A percentile compares a stretch with the other conserved stretches of the same genome.
Evolutionary conservation across 2,888 invertebrate genomes (phyloP).

Genomic region (Sarcophaga carnaria): DNA sequence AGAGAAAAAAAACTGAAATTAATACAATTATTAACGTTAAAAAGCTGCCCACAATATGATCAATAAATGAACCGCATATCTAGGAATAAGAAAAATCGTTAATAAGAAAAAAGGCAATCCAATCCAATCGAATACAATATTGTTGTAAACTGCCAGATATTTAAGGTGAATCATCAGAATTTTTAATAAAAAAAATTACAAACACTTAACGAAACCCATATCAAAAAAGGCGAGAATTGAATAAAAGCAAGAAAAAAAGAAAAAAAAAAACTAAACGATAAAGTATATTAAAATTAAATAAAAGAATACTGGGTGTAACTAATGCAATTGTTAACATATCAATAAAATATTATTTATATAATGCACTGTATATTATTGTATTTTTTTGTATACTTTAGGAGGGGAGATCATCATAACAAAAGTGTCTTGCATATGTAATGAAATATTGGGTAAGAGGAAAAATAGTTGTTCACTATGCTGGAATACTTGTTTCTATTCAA

Average conservation of each 20-base stretch:
- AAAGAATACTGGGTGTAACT: conserved; percentile 65
- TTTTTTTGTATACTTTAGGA: conserved; percentile 17
- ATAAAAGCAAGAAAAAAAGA: background rate
- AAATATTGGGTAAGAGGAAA: conserved; percentile 19
- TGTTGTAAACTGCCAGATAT: conserved; percentile 25
- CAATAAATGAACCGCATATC: conserved; percentile 7
- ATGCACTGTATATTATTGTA: conserved; percentile 19
- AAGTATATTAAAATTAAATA: conserved; percentile 9
- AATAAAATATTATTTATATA: conserved; percentile 59
- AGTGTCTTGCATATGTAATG: background rate
- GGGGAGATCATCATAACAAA: conserved; percentile 34
- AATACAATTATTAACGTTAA: conserved; percentile 68
- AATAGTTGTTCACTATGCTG: background rate
- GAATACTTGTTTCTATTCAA: no score
- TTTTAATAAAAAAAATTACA: conserved; percentile 34
- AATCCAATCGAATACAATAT: conserved; percentile 1
- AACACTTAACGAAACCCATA: conserved; percentile 54
- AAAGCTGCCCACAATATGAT: conserved; percentile 62
- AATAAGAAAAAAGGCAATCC: background rate
- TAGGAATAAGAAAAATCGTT: background rate
- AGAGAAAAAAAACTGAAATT: conserved; percentile 50
- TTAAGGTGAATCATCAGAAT: conserved; percentile 68
- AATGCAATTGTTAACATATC: conserved; percentile 69
- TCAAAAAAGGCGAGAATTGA: conserved; percentile 9
- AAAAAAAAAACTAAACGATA: background rate